phyloP scores from a whole-genome alignment of 2,888 invertebrate genomes.

The Allacma fusca region DNA sequence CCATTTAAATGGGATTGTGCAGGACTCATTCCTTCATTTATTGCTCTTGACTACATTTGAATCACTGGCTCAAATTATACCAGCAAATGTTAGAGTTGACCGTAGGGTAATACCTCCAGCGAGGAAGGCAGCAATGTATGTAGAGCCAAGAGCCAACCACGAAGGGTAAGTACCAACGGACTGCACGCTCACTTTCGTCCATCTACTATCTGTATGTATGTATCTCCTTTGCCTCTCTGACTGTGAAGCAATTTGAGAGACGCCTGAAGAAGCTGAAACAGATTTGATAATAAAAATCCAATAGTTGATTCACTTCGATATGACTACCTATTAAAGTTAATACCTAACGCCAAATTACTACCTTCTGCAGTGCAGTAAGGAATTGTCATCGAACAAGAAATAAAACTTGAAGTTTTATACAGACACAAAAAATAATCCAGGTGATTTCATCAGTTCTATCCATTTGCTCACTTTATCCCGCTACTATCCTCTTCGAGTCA shows the following conservation, averaged over 20 bases:
- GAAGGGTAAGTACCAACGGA: background rate
- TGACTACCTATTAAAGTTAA: conserved; percentile 11
- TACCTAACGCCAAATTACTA: background rate
- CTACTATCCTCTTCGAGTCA: conserved; percentile 17
- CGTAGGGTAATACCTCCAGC: conserved; percentile 9
- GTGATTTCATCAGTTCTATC: conserved; percentile 30
- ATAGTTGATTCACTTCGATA: background rate
- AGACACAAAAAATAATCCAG: conserved; percentile 25
- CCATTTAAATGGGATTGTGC: too few relatives aligned
- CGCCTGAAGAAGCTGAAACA: background rate
- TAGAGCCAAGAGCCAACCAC: too few relatives aligned
- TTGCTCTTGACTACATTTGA: too few relatives aligned
- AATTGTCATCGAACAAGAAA: conserved; percentile 7
- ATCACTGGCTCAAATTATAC: background rate
- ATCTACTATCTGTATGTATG: too few relatives aligned
- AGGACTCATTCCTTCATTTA: too few relatives aligned
- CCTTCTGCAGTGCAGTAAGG: background rate
- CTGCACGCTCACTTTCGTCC: background rate
- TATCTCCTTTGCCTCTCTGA: too few relatives aligned
- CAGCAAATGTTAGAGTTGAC: background rate
- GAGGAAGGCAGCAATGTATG: too few relatives aligned
- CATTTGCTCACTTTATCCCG: conserved; percentile 14
- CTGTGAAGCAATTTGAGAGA: background rate
- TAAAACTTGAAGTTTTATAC: background rate
- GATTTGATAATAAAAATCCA: conserved; percentile 4